Conservation (phyloP, 2,888 invertebrate genomes). For the Crematogaster levior region DNA sequence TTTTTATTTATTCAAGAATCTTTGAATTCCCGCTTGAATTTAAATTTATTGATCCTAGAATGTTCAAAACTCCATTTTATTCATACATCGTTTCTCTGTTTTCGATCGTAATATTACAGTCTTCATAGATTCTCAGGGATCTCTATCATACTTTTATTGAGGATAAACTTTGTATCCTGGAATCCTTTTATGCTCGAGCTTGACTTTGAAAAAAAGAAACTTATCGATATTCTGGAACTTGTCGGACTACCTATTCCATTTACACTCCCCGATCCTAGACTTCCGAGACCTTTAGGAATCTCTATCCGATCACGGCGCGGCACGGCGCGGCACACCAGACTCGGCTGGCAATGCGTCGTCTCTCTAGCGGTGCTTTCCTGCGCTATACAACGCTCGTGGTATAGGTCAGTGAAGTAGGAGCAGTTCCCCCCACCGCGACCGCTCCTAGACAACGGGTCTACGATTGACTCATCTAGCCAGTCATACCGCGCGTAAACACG, state of each 20-base stretch:
- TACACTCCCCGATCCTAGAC: slow-evolving; percentile 25
- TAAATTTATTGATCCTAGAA: background rate
- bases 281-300: slow-evolving; percentile 22
- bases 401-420: slow-evolving; percentile 84
- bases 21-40: background rate
- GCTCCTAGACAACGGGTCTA: slow-evolving; percentile 84
- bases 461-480: slow-evolving; percentile 84
- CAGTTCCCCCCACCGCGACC: slow-evolving; percentile 72
- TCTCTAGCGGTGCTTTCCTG: slow-evolving; percentile 76
- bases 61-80: background rate
- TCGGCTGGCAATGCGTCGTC: slow-evolving; percentile 65
- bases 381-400: slow-evolving; percentile 78
- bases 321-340: slow-evolving; percentile 41
- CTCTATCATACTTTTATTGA: background rate
- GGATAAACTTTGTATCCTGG: background rate
- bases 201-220: background rate
- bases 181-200: background rate
- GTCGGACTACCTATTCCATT: slow-evolving; percentile 1
- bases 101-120: background rate
- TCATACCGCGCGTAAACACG: slow-evolving; percentile 78
- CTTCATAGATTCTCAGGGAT: background rate
- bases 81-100: background rate
- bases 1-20: background rate
- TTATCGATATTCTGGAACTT: background rate
- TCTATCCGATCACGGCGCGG: slow-evolving; percentile 21